These are phyloP conservation scores for Beaufortia kweichowensis DNA, from an alignment of 2,113 vertebrate genomes.

Conservation along the genomic window DNA sequence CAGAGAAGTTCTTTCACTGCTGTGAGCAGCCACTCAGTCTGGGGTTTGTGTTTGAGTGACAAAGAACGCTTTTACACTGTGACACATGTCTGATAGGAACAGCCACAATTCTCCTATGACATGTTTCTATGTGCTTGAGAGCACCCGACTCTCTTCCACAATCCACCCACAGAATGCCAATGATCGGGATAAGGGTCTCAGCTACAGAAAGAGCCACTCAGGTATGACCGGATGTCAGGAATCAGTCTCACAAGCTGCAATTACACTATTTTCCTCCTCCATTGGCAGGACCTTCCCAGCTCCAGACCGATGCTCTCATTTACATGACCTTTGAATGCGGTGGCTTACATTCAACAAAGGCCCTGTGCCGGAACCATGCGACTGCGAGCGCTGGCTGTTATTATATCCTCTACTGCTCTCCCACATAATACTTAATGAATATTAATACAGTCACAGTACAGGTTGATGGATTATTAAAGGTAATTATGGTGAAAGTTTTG, in stretches of 20 bases:
- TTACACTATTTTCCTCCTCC: constrained; percentile 60
- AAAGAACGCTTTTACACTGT: constrained; percentile 49
- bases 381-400: constrained; percentile 69
- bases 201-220: constrained; percentile 61
- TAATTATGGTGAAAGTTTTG: constrained; percentile 38
- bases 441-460: constrained; percentile 67
- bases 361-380: constrained; percentile 16
- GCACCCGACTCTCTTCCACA: constrained; percentile 61
- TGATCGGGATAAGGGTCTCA: constrained; percentile 60
- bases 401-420: constrained; percentile 66
- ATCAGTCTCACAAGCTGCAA: constrained; percentile 66
- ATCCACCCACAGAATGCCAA: constrained; percentile 71
- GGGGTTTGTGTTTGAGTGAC: constrained; percentile 35
- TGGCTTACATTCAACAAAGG: constrained; percentile 5
- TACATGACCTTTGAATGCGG: constrained; percentile 47
- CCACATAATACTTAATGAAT: constrained; percentile 68
- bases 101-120: constrained; percentile 53
- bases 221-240: constrained; percentile 73
- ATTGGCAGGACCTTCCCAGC: constrained; percentile 24
- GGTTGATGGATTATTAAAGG: constrained; percentile 56
- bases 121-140: constrained; percentile 67
- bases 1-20: constrained; percentile 50
- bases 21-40: constrained; percentile 38
- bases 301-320: constrained; percentile 30
- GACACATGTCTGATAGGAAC: constrained; percentile 68